Evolutionary conservation across 23 tunicate species (phyloP), one percentile per base, ranked within the genome.

Genomic region (Pegea sp.): DNA sequence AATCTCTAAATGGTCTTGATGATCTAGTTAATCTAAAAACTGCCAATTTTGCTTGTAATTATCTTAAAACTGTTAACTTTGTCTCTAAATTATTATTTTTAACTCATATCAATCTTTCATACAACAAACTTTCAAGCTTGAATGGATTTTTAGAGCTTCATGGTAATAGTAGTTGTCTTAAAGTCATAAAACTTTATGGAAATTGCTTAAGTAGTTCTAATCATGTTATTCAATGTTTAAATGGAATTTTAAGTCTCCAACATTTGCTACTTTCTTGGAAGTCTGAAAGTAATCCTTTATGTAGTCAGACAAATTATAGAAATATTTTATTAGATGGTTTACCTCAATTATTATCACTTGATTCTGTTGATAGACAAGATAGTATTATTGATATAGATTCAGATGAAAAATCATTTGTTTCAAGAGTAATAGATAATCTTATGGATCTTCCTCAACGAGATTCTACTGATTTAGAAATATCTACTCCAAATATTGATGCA

Each of bases 401-500:
- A 24, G 66, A 27, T 28, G 13, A 8, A 3, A 24, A 28, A 26
- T 11, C 5, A 5, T 16, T 7, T 8, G 16, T 23, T 7, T 44
- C 8, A 7, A 19, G 7, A 7, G 13, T 22, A 5, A 7, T 33
- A 4, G 25, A 7, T 8, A 22, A 29, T 11, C 11, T 59, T 18
- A 20, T 13, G 7, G 56, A 50, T 18, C 8, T 20, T 20, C 56
- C 56, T 6, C 19, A 50, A 20, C 56, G 19, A 13, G 56, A 59
- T 26, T 26, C 21, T 7, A 33, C 22, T 4, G 18, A 8, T 19
- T 20, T 7, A 13, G 23, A 58, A 5, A 54, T 65, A 11, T 2
- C 4, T 18, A 71, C 78, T 34, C 78, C 78, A 6, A 29, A 29
- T 52, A 63, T 71, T 28, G 78, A 71, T 54, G 69, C 78, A 8